Percentiles rank a stretch among this genome's conserved stretches.
phyloP scores from a whole-genome alignment of 2,888 invertebrate species.

The Phyllotreta cruciferae region DNA sequence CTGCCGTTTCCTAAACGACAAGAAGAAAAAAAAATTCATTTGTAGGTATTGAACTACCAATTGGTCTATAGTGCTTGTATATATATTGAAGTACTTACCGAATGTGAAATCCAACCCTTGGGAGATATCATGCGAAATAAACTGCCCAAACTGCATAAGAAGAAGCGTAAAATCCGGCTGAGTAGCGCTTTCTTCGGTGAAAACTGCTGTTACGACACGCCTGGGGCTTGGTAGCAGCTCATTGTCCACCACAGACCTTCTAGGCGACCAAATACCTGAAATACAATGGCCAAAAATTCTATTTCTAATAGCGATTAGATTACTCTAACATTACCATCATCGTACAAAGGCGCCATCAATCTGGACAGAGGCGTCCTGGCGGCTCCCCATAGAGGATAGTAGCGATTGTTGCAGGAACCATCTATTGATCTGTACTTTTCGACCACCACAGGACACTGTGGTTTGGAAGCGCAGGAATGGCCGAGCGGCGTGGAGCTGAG shows the following conservation, averaged over 20 bases:
- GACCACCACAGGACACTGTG: conserved; percentile 43
- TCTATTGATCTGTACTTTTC: conserved; percentile 74
- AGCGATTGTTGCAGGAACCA: conserved; percentile 84
- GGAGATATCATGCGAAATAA: conserved; percentile 77
- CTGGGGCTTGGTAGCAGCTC: conserved; percentile 71
- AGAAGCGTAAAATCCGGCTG: conserved; percentile 71
- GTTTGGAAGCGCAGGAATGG: conserved; percentile 46
- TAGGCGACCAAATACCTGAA: conserved; percentile 68
- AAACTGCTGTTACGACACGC: conserved; percentile 68
- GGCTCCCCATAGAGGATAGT: conserved; percentile 75
- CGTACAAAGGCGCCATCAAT: conserved; percentile 71
- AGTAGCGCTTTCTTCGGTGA: conserved; percentile 67
- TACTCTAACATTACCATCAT: conserved; percentile 63
- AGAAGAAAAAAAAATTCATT: too few species aligned
- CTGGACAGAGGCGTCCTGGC: conserved; percentile 70
- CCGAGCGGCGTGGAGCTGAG: conserved; percentile 60
- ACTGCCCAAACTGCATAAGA: conserved; percentile 83
- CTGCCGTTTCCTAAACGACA: conserved; percentile 73
- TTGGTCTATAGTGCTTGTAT: too few species aligned
- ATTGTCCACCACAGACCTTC: conserved; percentile 64
- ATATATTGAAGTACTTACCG: too few species aligned
- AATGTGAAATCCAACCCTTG: conserved; percentile 74
- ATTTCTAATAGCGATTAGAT: conserved; percentile 9
- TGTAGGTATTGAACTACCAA: too few species aligned
- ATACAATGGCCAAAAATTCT: conserved; percentile 30